Base-by-base conservation (phyloP, 2,113 vertebrate genomes). In the Falco punctatus region DNA sequence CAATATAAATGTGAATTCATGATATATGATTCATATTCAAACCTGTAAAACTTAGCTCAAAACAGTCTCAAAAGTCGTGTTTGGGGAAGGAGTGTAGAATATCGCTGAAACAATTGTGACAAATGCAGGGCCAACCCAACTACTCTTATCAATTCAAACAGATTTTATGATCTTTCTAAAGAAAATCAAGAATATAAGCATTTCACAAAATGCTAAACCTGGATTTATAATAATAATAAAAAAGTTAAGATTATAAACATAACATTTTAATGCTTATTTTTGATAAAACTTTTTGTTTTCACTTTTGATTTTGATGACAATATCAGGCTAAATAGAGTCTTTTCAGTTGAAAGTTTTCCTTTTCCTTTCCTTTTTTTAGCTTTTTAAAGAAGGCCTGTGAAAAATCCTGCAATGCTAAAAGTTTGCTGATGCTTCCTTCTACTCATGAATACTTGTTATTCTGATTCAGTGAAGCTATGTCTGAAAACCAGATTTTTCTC, bases 191-290 rank as follows among this genome's bases (percentile, higher is more conserved):
- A 71, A 57, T 58, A 42, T 7, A 46, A 58, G 14, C 81, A 85
- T 17, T 81, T 11, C n/a, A 79, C 13, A 65, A 91, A 65, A 6
- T 5, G 4, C 9, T 1, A 1, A 86, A 35, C 20, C 5, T 26
- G 10, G 30, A 21, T 46, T 91, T 49, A 69, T 30, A 75, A 52
- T 15, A 24, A 38, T 10, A 38, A 38, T 5, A 38, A 70, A 81
- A 66, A 72, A 38, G 20, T 2, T 66, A 21, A 48, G 12, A 58
- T 23, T 16, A 51, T 12, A 81, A 88, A 71, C 5, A 28, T 12
- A 49, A 32, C 8, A 49, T 0, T 0, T 18, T 51, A 61, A 72
- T 64, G 6, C 0, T 62, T n/a, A 48, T 30, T 79, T 74, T 64
- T 75, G 5, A 52, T 4, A 4, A 57, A 78, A 73, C 6, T 30